Evolutionary conservation across 2,113 vertebrate species (phyloP).

Genomic region (Solea solea): DNA sequence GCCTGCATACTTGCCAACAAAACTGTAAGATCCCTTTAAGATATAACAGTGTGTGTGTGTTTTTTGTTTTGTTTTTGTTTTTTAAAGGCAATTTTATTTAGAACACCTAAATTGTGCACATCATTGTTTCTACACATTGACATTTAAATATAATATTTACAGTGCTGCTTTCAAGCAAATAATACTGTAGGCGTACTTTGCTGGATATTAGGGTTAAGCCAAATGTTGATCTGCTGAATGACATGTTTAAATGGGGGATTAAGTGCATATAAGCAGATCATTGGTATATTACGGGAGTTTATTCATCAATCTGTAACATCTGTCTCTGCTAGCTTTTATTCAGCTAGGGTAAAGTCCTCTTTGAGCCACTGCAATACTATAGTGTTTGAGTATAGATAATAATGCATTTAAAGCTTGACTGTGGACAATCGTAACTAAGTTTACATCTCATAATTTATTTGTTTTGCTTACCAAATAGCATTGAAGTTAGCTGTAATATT

Average conservation of each 20-base stretch:
- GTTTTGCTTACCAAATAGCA: not conserved
- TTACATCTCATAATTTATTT: not conserved
- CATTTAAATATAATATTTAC: slow-evolving; percentile 1
- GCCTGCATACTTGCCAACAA: slow-evolving; percentile 92
- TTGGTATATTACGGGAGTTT: slow-evolving; percentile 3
- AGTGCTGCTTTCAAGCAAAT: not conserved
- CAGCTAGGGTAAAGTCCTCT: not conserved
- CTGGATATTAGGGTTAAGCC: slow-evolving; percentile 56
- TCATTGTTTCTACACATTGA: slow-evolving; percentile 22
- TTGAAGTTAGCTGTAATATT: not conserved
- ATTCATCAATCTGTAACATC: not conserved
- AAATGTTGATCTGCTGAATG: slow-evolving; percentile 49
- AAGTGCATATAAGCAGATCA: slow-evolving; percentile 32
- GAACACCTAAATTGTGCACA: not conserved
- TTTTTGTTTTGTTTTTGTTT: not conserved
- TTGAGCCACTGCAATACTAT: not conserved
- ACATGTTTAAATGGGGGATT: slow-evolving; percentile 60
- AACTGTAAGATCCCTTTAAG: slow-evolving; percentile 86
- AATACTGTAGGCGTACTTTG: not conserved
- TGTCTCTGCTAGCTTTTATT: not conserved
- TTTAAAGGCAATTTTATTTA: too few species aligned
- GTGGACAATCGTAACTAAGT: not conserved
- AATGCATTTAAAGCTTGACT: not conserved
- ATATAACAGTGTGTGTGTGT: not conserved
- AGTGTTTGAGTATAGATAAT: slow-evolving; percentile 1